These are phyloP conservation scores for Dissostichus mawsoni DNA, from an alignment of 2,113 vertebrate species.

Conservation along the genomic window DNA sequence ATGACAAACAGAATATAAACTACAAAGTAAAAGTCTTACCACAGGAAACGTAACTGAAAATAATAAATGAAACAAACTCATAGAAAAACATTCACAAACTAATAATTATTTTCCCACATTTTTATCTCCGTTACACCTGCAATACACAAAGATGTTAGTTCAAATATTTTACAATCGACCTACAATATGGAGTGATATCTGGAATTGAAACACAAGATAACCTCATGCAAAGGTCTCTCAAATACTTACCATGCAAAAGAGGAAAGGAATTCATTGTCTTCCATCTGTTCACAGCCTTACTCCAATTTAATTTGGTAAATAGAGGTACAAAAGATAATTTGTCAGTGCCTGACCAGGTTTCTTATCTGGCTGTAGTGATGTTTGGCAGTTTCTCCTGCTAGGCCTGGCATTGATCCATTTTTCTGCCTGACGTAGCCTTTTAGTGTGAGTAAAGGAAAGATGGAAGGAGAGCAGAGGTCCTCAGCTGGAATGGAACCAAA, in stretches of 20 bases:
- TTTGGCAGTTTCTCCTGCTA: background rate
- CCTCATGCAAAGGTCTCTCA: background rate
- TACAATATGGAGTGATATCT: background rate
- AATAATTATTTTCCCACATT: too few species aligned
- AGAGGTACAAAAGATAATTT: background rate
- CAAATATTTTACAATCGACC: background rate
- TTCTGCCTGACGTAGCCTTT: background rate
- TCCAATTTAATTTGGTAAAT: background rate
- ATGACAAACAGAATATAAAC: too few species aligned
- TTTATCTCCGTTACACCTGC: too few species aligned
- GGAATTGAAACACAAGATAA: background rate
- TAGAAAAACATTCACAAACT: too few species aligned
- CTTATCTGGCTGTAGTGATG: background rate
- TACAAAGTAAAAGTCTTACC: too few species aligned
- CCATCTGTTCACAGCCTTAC: background rate
- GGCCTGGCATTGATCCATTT: background rate
- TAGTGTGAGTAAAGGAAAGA: background rate
- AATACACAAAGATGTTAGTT: too few species aligned
- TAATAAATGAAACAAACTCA: too few species aligned
- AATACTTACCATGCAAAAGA: background rate
- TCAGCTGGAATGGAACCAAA: background rate
- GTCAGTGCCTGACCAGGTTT: background rate
- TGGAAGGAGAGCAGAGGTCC: background rate
- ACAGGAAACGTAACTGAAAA: too few species aligned
- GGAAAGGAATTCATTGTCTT: background rate